Percentiles rank a stretch among this genome's conserved stretches.
phyloP scores from a whole-genome alignment of 2,113 vertebrate genomes.

The Arothron firmamentum region DNA sequence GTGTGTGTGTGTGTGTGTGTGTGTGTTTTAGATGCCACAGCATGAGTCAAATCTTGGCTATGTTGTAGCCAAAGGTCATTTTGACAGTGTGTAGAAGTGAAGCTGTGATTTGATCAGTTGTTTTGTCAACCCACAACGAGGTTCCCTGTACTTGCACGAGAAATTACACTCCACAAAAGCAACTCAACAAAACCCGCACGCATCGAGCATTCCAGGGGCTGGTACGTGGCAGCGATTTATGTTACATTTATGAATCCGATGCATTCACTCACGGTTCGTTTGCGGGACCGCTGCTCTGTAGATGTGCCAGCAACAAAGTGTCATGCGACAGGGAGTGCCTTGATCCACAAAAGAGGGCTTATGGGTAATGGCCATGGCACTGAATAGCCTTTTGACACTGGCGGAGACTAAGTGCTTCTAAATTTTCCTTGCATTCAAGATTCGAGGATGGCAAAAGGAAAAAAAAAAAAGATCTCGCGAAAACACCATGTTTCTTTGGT shows the following conservation, averaged over 20 bases:
- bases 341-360: conserved; percentile 59
- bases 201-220: conserved; percentile 45
- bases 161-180: background rate
- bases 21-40: conserved; percentile 8
- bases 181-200: conserved; percentile 10
- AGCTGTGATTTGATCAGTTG: conserved; percentile 12
- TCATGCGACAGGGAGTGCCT: conserved; percentile 63
- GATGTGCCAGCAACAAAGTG: conserved; percentile 48
- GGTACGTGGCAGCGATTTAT: conserved; percentile 58
- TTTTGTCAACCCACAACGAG: conserved; percentile 8
- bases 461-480: conserved; percentile 27
- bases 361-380: conserved; percentile 46
- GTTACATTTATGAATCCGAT: conserved; percentile 59
- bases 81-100: conserved; percentile 4
- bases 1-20: background rate
- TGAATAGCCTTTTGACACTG: conserved; percentile 71
- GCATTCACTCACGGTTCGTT: conserved; percentile 64
- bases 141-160: conserved; percentile 1
- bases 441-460: conserved; percentile 36
- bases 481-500: conserved; percentile 34
- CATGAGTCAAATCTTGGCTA: conserved; percentile 22
- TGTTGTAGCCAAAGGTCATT: conserved; percentile 32
- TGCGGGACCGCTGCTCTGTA: conserved; percentile 41
- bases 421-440: conserved; percentile 52
- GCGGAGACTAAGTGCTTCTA: conserved; percentile 55